phyloP scores from a whole-genome alignment of 1,140 invertebrate genomes.

The Tetragnatha versicolor region DNA sequence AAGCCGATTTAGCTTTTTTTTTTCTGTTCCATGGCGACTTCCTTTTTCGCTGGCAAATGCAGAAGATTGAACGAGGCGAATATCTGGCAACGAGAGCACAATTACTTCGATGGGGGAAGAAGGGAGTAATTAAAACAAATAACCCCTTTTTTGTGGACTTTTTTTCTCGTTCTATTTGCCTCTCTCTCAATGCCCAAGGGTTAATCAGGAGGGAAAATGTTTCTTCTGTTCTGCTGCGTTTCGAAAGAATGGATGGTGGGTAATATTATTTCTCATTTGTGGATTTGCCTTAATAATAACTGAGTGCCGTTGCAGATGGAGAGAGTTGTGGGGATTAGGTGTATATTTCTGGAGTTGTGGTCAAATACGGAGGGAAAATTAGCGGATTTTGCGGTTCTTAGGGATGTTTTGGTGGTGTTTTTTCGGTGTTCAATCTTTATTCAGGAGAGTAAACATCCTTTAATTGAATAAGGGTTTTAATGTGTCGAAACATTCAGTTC shows the following conservation, averaged over 20 bases:
- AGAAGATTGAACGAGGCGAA: too few species aligned
- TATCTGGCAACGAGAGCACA: background rate
- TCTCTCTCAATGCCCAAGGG: background rate
- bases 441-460: too few species aligned
- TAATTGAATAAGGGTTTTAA: too few species aligned
- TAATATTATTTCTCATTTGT: conserved; percentile 19
- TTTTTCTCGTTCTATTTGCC: background rate
- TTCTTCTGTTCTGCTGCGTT: background rate
- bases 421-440: too few species aligned
- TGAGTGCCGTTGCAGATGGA: too few species aligned
- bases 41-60: too few species aligned
- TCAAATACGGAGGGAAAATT: too few species aligned
- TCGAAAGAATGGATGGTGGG: background rate
- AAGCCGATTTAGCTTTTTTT: background rate
- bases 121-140: conserved; percentile 37
- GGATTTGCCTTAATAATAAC: conserved; percentile 7
- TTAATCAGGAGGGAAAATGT: conserved; percentile 22
- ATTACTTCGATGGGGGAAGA: background rate
- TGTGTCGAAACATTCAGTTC: too few species aligned
- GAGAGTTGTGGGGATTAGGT: too few species aligned
- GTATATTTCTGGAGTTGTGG: too few species aligned
- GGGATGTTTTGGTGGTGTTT: too few species aligned
- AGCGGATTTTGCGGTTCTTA: too few species aligned
- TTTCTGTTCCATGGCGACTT: background rate
- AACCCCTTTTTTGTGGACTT: conserved; percentile 1